These are phyloP conservation scores for Orius insidiosus DNA, from an alignment of 1,140 invertebrate species.

Conservation along the genomic window DNA sequence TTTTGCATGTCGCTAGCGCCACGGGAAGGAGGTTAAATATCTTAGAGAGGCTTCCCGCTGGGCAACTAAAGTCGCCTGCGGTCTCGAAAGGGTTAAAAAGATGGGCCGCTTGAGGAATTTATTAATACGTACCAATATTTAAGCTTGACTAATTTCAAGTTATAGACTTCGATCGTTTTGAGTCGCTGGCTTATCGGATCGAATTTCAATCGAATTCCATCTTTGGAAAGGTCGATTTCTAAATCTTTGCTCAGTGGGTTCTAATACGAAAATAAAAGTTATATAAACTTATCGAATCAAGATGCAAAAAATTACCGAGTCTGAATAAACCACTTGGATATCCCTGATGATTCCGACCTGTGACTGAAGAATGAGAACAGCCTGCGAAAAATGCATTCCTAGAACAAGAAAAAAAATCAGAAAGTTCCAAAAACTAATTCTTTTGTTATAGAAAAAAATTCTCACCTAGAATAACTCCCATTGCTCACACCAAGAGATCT, in stretches of 20 bases:
- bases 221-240: constrained; percentile 85
- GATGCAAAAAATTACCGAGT: constrained; percentile 58
- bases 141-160: constrained; percentile 88
- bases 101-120: no score
- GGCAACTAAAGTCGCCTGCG: no score
- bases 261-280: constrained; percentile 35
- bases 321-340: constrained; percentile 91
- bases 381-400: constrained; percentile 97
- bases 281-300: no score
- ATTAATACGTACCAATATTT: constrained; percentile 89
- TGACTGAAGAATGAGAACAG: constrained; percentile 84
- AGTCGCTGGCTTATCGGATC: constrained; percentile 83
- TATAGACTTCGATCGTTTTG: constrained; percentile 89
- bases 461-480: constrained; percentile 95
- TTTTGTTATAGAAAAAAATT: constrained; percentile 20
- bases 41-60: no score
- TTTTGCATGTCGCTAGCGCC: no score
- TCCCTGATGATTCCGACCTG: constrained; percentile 82
- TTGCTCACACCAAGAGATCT: constrained; percentile 87
- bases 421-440: constrained; percentile 4
- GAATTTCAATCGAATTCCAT: constrained; percentile 88
- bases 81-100: no score
- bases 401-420: constrained; percentile 29
- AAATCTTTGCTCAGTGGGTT: constrained; percentile 83
- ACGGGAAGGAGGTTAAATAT: no score